phyloP scores from a whole-genome alignment of 2,113 vertebrate species.

The Salvelinus fontinalis region DNA sequence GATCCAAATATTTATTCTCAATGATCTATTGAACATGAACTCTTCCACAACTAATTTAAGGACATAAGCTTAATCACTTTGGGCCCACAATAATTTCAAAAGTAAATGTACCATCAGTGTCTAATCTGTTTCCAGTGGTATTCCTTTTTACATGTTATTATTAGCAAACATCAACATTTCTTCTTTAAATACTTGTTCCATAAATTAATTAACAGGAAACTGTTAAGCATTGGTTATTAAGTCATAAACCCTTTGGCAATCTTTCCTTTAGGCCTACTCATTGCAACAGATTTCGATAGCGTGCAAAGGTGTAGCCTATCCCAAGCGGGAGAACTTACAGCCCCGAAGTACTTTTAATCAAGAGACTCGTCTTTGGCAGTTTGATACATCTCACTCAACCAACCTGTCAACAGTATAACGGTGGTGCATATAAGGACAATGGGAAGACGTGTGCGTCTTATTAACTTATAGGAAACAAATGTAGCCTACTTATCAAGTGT shows the following conservation, averaged over 20 bases:
- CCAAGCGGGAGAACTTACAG: constrained; percentile 13
- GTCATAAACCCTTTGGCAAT: neutral
- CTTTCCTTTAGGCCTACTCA: neutral
- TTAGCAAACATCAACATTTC: neutral
- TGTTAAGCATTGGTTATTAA: neutral
- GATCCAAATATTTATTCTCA: too few relatives aligned
- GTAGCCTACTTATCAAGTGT: neutral
- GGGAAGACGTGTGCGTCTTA: neutral
- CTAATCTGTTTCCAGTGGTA: too few relatives aligned
- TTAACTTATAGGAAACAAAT: neutral
- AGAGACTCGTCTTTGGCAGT: constrained; percentile 21
- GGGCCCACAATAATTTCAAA: too few relatives aligned
- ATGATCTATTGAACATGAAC: too few relatives aligned
- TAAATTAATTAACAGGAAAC: neutral
- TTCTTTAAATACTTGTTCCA: neutral
- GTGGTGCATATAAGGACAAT: neutral
- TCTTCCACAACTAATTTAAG: too few relatives aligned
- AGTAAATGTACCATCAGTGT: too few relatives aligned
- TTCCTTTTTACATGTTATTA: neutral
- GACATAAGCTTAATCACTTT: too few relatives aligned
- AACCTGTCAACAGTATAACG: neutral
- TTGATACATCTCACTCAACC: constrained; percentile 32
- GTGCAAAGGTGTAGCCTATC: constrained; percentile 29
- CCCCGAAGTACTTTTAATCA: constrained; percentile 21
- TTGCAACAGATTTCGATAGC: constrained; percentile 27